A percentile compares a stretch with the other conserved stretches of the same genome.
These are phyloP conservation scores for Bettongia penicillata DNA, from an alignment of 2,113 vertebrate genomes.

Conservation along the genomic window DNA sequence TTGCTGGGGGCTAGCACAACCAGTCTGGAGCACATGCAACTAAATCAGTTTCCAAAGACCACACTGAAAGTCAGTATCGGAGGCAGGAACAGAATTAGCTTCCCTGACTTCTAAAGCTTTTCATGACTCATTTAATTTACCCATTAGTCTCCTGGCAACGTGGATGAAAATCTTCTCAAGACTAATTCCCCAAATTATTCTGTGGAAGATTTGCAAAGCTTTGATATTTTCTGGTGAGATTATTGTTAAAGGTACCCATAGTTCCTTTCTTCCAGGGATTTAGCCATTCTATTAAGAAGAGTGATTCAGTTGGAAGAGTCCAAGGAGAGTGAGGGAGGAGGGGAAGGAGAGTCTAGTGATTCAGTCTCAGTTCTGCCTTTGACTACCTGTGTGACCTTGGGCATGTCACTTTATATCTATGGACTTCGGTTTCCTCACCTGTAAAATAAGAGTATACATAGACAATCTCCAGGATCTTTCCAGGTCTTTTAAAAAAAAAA, in stretches of 20 bases:
- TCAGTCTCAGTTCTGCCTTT: not conserved
- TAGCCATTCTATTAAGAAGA: not conserved
- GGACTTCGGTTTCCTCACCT: not conserved
- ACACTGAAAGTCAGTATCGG: not conserved
- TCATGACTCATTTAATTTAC: not conserved
- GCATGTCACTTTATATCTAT: not conserved
- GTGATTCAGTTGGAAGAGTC: not conserved
- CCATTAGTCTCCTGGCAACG: not conserved
- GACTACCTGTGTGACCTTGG: not conserved
- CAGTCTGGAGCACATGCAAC: not conserved
- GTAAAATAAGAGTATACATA: not conserved
- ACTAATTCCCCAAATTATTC: not conserved
- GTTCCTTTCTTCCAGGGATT: not conserved
- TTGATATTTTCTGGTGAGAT: not conserved
- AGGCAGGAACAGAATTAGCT: not conserved
- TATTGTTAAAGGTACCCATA: not conserved
- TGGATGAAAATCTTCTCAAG: not conserved
- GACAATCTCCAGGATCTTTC: not conserved
- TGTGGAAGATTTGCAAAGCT: not conserved
- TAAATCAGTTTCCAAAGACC: not conserved
- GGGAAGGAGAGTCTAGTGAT: not conserved
- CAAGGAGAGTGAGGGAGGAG: not conserved
- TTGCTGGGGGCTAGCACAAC: not conserved
- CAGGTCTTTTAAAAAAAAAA: not conserved
- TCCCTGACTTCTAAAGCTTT: not conserved